Evolutionary conservation across 1,140 invertebrate genomes (phyloP).

Genomic region (Drosophila suzukii): DNA sequence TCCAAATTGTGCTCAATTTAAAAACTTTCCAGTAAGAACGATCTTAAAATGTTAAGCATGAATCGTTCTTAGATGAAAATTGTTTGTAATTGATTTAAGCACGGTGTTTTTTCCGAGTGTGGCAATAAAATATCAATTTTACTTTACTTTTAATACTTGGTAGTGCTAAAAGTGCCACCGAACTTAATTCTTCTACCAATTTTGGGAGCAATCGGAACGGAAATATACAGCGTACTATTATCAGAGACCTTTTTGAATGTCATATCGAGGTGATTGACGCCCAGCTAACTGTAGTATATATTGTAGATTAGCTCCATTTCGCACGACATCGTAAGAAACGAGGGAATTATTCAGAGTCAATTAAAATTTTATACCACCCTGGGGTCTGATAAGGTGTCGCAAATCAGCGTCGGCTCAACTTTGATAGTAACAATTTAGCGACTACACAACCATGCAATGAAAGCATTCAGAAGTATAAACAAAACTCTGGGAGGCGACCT

Average conservation of each 20-base stretch:
- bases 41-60: too few relatives aligned
- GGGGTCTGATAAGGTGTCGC: conserved; percentile 36
- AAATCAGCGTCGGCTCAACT: conserved; percentile 33
- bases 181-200: background rate
- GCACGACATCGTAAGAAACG: conserved; percentile 11
- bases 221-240: conserved; percentile 11
- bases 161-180: too few relatives aligned
- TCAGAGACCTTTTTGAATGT: conserved; percentile 53
- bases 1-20: too few relatives aligned
- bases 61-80: too few relatives aligned
- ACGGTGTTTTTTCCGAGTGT: too few relatives aligned
- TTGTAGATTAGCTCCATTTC: conserved; percentile 36
- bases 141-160: too few relatives aligned
- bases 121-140: too few relatives aligned
- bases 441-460: background rate
- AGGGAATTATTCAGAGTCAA: conserved; percentile 28
- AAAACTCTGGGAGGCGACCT: conserved; percentile 5
- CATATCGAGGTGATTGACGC: conserved; percentile 57
- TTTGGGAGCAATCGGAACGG: conserved; percentile 24
- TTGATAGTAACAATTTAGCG: conserved; percentile 35
- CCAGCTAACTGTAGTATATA: conserved; percentile 17
- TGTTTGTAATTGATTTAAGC: too few relatives aligned
- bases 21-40: too few relatives aligned
- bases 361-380: conserved; percentile 49
- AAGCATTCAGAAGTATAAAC: conserved; percentile 8